phyloP scores from a whole-genome alignment of 2,113 vertebrate species.

The Phaetusa simplex region DNA sequence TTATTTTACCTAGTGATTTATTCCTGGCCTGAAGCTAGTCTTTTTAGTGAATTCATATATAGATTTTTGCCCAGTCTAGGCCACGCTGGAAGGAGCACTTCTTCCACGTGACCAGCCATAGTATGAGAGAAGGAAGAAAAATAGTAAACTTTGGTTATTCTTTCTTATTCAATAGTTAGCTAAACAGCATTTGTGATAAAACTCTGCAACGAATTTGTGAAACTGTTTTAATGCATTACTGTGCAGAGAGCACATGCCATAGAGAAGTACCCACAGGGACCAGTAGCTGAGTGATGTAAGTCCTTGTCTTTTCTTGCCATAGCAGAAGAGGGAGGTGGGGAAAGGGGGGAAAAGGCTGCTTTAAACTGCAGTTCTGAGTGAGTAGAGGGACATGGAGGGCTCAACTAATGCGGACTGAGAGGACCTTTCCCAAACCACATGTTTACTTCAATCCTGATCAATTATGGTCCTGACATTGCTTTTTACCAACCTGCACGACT shows the following conservation, averaged over 20 bases:
- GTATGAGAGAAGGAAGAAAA: not conserved
- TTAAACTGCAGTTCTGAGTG: not conserved
- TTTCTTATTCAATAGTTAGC: not conserved
- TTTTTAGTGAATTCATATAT: not conserved
- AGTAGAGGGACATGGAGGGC: not conserved
- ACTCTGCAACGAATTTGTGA: not conserved
- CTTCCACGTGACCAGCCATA: fast-evolving
- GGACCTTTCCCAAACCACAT: not conserved
- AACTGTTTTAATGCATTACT: not conserved
- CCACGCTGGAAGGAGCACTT: not conserved
- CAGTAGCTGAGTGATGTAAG: not conserved
- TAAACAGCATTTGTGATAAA: constrained; percentile 37
- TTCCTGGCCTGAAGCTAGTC: not conserved
- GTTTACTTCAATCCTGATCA: not conserved
- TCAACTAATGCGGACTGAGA: not conserved
- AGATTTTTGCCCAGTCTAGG: not conserved
- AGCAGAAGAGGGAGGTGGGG: not conserved
- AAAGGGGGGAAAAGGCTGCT: not conserved
- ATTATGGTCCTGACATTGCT: not conserved
- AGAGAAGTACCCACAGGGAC: not conserved
- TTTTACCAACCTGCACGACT: not conserved
- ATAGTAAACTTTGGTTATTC: not conserved
- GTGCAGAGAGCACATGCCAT: not conserved
- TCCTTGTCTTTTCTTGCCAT: not conserved
- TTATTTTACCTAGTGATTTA: not conserved